phyloP scores from a whole-genome alignment of 2,113 vertebrate genomes.

The Benitochromis conjunctus region DNA sequence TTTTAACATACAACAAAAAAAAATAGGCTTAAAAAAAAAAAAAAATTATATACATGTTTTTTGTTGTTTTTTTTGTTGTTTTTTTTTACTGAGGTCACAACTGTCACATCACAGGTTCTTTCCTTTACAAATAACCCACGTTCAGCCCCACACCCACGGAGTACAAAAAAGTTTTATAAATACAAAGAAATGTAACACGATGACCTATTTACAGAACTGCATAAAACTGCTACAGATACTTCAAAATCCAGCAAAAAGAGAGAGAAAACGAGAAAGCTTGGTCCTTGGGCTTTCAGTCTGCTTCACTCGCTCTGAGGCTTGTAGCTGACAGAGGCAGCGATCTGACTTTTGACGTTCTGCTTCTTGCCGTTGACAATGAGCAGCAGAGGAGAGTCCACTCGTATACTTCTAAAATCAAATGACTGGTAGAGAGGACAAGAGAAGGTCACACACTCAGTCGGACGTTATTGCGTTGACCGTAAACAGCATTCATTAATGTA shows the following conservation, averaged over 20 bases:
- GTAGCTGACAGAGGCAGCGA: constrained; percentile 79
- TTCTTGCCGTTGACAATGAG: constrained; percentile 88
- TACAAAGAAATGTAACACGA: constrained; percentile 43
- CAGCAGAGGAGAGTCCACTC: constrained; percentile 83
- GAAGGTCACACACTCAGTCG: not conserved
- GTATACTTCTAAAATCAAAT: constrained; percentile 82
- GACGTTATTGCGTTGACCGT: not conserved
- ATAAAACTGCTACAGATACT: constrained; percentile 27
- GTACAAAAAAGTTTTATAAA: constrained; percentile 53
- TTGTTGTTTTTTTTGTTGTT: accelerated
- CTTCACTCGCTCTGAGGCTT: constrained; percentile 80
- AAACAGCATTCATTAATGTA: not conserved
- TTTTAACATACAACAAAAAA: not conserved
- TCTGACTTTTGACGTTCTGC: constrained; percentile 81
- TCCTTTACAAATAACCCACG: not conserved
- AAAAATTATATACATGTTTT: not conserved
- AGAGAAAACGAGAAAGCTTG: not conserved
- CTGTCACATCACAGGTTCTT: not conserved
- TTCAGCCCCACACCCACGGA: not conserved
- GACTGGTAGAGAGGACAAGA: constrained; percentile 32
- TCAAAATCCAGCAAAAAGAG: not conserved
- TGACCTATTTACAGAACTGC: constrained; percentile 46
- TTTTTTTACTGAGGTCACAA: not conserved
- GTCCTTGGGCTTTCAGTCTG: not conserved
- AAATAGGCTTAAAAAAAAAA: not conserved